These are phyloP conservation scores for Apis cerana DNA, from an alignment of 1,140 invertebrate genomes.

Conservation along the genomic window DNA sequence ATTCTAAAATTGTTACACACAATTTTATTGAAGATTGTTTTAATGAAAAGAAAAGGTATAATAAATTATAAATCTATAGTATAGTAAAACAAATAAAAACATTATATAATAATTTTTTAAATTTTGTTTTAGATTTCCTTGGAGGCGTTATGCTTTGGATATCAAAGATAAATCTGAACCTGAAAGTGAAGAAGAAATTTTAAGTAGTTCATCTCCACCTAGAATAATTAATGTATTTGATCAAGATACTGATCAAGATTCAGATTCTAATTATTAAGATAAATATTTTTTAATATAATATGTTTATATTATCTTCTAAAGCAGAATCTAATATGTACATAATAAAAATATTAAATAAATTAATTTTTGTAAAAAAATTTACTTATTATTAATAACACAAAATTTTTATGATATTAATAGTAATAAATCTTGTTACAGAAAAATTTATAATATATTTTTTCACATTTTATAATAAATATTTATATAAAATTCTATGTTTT, in stretches of 20 bases:
- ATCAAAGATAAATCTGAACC: constrained; percentile 64
- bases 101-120: neutral
- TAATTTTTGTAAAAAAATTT: neutral
- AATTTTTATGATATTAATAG: neutral
- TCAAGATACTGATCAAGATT: constrained; percentile 75
- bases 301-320: neutral
- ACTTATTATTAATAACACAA: neutral
- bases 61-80: neutral
- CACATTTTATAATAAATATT: neutral
- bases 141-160: constrained; percentile 76
- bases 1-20: constrained; percentile 75
- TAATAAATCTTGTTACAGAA: neutral
- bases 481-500: neutral
- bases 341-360: constrained; percentile 1
- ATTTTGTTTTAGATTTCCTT: constrained; percentile 71
- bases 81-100: neutral
- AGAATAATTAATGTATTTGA: constrained; percentile 62
- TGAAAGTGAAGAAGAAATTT: constrained; percentile 79
- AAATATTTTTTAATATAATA: neutral
- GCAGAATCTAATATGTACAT: constrained; percentile 3
- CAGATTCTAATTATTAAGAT: constrained; percentile 66
- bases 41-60: constrained; percentile 74
- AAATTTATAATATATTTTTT: neutral
- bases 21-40: constrained; percentile 77
- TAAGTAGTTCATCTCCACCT: constrained; percentile 55